Conservation (phyloP, 2,113 vertebrate genomes). For the Halichoerus grypus region DNA sequence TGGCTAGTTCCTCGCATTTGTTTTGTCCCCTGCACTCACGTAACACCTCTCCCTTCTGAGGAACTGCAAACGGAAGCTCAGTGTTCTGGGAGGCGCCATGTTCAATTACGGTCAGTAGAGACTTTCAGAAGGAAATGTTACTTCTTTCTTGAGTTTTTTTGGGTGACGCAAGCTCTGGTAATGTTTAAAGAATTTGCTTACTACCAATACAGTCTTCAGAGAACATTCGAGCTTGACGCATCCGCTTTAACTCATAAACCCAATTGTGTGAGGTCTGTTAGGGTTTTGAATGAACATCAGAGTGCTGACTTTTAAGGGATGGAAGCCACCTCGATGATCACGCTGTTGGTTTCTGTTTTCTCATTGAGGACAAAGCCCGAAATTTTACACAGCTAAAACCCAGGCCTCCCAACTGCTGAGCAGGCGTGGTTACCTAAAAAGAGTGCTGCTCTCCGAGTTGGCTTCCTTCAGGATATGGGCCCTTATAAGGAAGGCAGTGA, state of each 20-base stretch:
- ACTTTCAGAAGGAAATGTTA: neutral
- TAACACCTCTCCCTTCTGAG: neutral
- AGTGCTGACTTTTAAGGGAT: neutral
- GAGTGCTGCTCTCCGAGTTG: neutral
- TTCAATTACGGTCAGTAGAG: neutral
- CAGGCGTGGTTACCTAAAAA: neutral
- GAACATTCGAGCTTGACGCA: neutral
- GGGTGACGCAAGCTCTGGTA: neutral
- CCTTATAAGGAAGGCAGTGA: neutral
- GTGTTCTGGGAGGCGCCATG: neutral
- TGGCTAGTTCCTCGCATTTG: neutral
- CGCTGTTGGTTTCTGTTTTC: neutral
- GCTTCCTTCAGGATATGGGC: neutral
- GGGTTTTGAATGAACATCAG: neutral
- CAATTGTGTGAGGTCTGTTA: neutral
- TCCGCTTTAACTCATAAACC: neutral
- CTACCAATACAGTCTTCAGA: neutral
- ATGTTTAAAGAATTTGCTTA: constrained; percentile 41
- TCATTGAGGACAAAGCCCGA: neutral
- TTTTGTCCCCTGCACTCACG: neutral
- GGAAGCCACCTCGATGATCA: neutral
- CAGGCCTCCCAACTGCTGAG: neutral
- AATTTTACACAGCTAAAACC: neutral
- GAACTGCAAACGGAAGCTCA: neutral
- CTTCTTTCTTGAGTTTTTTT: neutral